A percentile compares a stretch with the other conserved stretches of the same genome.
phyloP scores from a whole-genome alignment of 2,113 vertebrate species.

The Anguilla japonica region DNA sequence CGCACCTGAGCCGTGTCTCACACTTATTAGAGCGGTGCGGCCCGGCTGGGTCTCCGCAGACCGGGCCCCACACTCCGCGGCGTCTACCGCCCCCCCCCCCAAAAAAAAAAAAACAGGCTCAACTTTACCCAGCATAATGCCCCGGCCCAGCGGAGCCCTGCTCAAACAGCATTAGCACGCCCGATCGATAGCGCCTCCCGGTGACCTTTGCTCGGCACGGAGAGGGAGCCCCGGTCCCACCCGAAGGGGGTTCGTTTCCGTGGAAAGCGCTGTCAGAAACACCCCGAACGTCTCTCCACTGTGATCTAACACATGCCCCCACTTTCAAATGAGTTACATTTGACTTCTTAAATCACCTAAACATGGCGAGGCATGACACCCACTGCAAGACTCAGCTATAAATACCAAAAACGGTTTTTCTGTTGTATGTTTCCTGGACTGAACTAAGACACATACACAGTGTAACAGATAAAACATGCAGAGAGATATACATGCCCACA shows the following conservation, averaged over 20 bases:
- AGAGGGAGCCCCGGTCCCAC: constrained; percentile 39
- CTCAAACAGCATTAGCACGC: constrained; percentile 64
- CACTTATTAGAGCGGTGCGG: constrained; percentile 55
- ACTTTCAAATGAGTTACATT: not conserved
- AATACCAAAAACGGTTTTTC: not conserved
- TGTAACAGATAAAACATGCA: not conserved
- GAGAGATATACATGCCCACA: too few species aligned
- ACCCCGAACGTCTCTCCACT: constrained; percentile 19
- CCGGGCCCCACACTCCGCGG: constrained; percentile 50
- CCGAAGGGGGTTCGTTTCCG: constrained; percentile 31
- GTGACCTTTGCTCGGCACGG: constrained; percentile 62
- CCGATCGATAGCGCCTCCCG: constrained; percentile 58
- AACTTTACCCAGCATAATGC: constrained; percentile 50
- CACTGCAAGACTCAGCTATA: not conserved
- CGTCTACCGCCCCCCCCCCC: constrained; percentile 33
- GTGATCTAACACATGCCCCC: not conserved
- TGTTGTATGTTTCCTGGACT: not conserved
- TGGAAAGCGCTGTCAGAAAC: not conserved
- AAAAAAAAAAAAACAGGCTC: constrained; percentile 43
- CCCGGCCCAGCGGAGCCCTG: constrained; percentile 50
- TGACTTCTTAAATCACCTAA: not conserved
- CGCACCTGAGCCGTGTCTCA: constrained; percentile 52
- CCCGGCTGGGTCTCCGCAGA: constrained; percentile 47
- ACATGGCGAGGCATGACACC: not conserved
- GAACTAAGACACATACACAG: not conserved